Conservation (phyloP, 2,888 invertebrate species). For the Entomobrya proxima region DNA sequence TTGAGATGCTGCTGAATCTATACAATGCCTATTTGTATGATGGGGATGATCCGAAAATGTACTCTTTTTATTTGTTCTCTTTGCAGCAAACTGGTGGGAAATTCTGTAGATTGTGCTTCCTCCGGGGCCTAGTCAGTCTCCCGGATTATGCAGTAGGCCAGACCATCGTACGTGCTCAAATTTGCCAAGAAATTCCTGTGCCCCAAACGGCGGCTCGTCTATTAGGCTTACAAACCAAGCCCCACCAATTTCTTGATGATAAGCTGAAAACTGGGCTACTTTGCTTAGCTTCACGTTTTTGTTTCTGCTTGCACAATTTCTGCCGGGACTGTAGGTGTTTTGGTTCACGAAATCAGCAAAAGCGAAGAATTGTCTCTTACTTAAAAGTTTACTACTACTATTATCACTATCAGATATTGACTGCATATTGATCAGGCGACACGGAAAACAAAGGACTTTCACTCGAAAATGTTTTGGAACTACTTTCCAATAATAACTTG, state of each 20-base stretch:
- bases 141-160: constrained; percentile 72
- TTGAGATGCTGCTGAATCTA: constrained; percentile 33
- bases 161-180: constrained; percentile 71
- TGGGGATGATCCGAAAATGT: neutral
- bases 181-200: constrained; percentile 45
- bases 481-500: constrained; percentile 31
- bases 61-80: neutral
- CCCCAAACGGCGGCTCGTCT: constrained; percentile 54
- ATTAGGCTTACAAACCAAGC: constrained; percentile 51
- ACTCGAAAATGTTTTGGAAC: constrained; percentile 36
- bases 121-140: constrained; percentile 73
- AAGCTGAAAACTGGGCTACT: constrained; percentile 11
- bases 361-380: constrained; percentile 18
- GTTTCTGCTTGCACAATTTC: neutral
- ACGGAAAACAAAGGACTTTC: constrained; percentile 16
- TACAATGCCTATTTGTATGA: neutral
- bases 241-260: constrained; percentile 47
- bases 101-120: constrained; percentile 18
- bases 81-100: neutral
- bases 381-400: constrained; percentile 38
- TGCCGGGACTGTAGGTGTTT: neutral
- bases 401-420: constrained; percentile 36
- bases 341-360: neutral
- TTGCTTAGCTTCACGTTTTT: neutral
- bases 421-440: constrained; percentile 39